These are phyloP conservation scores for Grantiella picta DNA, from an alignment of 2,113 vertebrate species.

Conservation along the genomic window DNA sequence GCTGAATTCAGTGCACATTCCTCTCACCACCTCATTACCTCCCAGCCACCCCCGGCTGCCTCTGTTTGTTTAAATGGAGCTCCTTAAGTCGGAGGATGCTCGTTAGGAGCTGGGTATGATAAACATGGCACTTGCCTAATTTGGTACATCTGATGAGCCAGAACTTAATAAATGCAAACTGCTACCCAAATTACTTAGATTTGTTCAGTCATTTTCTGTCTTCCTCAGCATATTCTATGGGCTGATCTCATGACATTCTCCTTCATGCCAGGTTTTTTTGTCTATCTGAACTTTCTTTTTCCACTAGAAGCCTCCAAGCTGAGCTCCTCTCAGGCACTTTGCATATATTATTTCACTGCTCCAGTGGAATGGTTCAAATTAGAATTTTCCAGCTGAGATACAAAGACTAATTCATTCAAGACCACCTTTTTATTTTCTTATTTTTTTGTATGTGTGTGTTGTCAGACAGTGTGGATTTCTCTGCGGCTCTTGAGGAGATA, in stretches of 20 bases:
- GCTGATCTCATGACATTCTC: slow-evolving; percentile 40
- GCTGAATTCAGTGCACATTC: neutral
- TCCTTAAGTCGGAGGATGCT: slow-evolving; percentile 9
- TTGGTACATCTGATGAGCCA: slow-evolving; percentile 43
- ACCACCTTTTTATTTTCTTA: neutral
- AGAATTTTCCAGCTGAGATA: slow-evolving; percentile 55
- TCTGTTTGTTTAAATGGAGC: neutral
- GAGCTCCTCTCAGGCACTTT: slow-evolving; percentile 18
- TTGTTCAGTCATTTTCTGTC: slow-evolving; percentile 32
- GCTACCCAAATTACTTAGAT: slow-evolving; percentile 33
- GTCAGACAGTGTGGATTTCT: neutral
- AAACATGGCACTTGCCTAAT: slow-evolving; percentile 23
- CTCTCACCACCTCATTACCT: slow-evolving; percentile 39
- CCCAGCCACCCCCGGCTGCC: neutral
- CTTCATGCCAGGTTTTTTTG: slow-evolving; percentile 7
- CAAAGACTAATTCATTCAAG: slow-evolving; percentile 31
- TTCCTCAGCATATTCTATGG: slow-evolving; percentile 42
- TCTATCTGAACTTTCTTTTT: slow-evolving; percentile 45
- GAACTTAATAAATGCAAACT: slow-evolving; percentile 44
- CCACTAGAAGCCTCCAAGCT: slow-evolving; percentile 48
- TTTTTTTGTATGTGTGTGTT: neutral
- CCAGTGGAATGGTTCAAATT: slow-evolving; percentile 48
- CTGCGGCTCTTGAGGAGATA: neutral
- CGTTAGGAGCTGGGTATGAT: neutral
- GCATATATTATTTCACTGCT: neutral